Evolutionary conservation across 2,888 invertebrate genomes (phyloP).

Genomic region (Calephelis perditalis): DNA sequence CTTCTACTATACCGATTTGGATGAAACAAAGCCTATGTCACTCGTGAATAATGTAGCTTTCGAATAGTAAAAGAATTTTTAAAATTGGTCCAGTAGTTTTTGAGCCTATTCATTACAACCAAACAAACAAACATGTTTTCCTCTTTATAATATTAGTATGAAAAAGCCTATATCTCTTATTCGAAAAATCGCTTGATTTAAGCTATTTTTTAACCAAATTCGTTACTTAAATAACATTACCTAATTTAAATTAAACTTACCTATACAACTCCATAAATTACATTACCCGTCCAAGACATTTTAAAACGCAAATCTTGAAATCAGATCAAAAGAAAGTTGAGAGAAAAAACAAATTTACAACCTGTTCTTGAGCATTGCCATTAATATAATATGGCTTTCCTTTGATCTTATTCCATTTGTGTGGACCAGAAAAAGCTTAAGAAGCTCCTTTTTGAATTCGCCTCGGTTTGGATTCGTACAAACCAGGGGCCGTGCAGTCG

Average conservation of each 20-base stretch:
- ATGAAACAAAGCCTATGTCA: too few species aligned
- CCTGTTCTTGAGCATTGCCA: slow-evolving; percentile 5
- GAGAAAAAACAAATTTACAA: slow-evolving; percentile 6
- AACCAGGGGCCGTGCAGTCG: slow-evolving; percentile 16
- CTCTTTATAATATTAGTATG: too few species aligned
- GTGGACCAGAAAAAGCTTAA: slow-evolving; percentile 15
- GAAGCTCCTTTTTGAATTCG: slow-evolving; percentile 15
- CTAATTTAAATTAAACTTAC: neutral
- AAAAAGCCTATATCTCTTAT: too few species aligned
- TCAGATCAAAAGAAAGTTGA: slow-evolving; percentile 10
- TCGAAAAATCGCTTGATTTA: too few species aligned
- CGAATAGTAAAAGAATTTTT: too few species aligned
- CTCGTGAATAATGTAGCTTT: too few species aligned
- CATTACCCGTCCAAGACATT: neutral
- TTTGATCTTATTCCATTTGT: slow-evolving; percentile 14
- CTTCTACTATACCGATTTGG: too few species aligned
- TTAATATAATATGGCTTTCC: slow-evolving; percentile 8
- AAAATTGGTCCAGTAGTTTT: too few species aligned
- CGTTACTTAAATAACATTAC: too few species aligned
- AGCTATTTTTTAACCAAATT: too few species aligned
- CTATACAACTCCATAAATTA: neutral
- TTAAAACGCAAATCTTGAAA: slow-evolving; percentile 3
- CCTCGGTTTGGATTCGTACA: slow-evolving; percentile 14
- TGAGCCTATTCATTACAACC: too few species aligned
- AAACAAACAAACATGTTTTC: too few species aligned